Base-by-base conservation (phyloP, 1,140 invertebrate genomes). In the Zaprionus lachaisei region DNA sequence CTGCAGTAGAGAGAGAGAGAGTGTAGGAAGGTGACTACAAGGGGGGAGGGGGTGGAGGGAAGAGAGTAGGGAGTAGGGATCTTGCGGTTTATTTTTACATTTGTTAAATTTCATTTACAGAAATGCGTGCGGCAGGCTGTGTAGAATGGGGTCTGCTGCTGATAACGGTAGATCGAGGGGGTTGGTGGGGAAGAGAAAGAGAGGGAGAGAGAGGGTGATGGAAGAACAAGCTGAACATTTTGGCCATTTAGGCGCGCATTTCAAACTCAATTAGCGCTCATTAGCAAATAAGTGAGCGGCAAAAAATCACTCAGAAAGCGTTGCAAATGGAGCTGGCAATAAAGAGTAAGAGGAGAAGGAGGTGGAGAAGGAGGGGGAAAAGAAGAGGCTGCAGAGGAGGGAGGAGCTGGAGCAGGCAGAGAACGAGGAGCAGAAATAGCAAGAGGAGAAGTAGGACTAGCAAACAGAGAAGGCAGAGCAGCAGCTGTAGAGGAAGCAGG, bases 211-310 rank as follows among this genome's bases (percentile, higher is more conserved):
- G 41, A 7, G 41, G n/a, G 41, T 17, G 41, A 47, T 6, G 2
- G 3, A n/a, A 7, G n/a, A 7, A 44, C 15, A 44, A 17, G 47
- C 17, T 51, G 47, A 51, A 20, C 47, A 77, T 72, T 90, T 82
- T 74, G 80, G 83, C 68, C 79, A 77, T 85, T 89, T 82, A 80
- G 76, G 37, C 57, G 79, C 85, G 79, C 85, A 90, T 90, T 90
- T 90, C 73, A 84, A 90, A 90, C 82, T 82, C 85, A 90, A 90
- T 90, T 90, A 85, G 85, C 71, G 64, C 65, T 90, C 85, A 90
- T 90, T 90, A 90, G 79, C 63, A 82, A 90, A 90, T 90, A 90
- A 85, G 58, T 51, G 68, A 66, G 63, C 64, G 54, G 68, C 58
- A 81, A 70, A 78, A 83, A 90, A 84, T 81, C 85, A 81, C 73